Evolutionary conservation across 23 tunicate genomes (phyloP).

Genomic region (Halocynthia roretzi): DNA sequence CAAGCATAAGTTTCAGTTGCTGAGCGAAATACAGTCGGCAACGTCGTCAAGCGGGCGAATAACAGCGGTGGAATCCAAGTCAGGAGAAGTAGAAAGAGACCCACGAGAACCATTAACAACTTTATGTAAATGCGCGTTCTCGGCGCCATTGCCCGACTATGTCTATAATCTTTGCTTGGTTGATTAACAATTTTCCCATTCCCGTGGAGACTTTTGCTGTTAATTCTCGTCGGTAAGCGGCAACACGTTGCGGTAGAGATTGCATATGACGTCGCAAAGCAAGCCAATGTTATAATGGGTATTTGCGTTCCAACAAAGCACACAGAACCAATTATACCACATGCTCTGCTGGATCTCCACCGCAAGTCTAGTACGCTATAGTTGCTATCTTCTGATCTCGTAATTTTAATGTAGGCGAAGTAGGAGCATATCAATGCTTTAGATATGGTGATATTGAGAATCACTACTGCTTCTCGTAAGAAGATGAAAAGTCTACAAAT

Average conservation of each 20-base stretch:
- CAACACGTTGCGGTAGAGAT: not conserved
- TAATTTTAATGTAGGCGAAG: constrained; percentile 28
- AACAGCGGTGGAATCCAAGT: constrained; percentile 4
- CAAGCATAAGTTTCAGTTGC: constrained; percentile 15
- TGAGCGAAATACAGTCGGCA: not conserved
- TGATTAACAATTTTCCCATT: too few relatives aligned
- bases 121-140: not conserved
- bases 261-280: constrained; percentile 4
- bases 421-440: constrained; percentile 30
- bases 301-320: constrained; percentile 3
- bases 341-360: constrained; percentile 17
- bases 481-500: not conserved
- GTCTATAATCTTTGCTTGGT: too few relatives aligned
- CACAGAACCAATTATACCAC: constrained; percentile 10
- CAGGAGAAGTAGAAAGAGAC: not conserved
- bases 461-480: constrained; percentile 19
- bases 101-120: not conserved
- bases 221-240: too few relatives aligned
- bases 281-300: constrained; percentile 14
- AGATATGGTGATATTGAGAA: constrained; percentile 15
- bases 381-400: constrained; percentile 12
- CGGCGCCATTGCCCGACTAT: too few relatives aligned
- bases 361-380: constrained; percentile 1
- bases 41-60: not conserved
- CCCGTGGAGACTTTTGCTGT: too few relatives aligned